phyloP scores from a whole-genome alignment of 1,140 invertebrate genomes.

The Procambarus virginalis region DNA sequence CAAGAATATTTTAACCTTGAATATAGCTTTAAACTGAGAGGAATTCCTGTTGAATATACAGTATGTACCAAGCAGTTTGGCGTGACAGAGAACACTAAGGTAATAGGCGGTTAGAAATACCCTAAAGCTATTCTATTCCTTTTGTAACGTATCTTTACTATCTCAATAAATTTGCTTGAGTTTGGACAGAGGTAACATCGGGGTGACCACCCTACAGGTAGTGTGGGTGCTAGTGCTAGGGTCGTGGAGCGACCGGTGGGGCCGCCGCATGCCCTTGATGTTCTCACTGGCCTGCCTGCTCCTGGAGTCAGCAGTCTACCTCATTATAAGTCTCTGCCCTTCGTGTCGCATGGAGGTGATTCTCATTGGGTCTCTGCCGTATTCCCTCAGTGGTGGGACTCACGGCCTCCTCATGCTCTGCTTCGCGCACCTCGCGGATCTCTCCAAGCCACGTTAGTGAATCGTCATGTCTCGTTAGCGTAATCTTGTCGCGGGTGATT shows the following conservation, averaged over 20 bases:
- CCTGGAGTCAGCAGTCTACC: constrained; percentile 27
- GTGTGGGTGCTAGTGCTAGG: constrained; percentile 52
- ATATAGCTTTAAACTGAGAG: too few species aligned
- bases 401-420: constrained; percentile 59
- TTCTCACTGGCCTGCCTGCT: constrained; percentile 30
- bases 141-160: too few species aligned
- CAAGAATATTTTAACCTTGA: too few species aligned
- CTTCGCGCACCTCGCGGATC: constrained; percentile 56
- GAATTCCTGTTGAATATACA: too few species aligned
- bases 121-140: too few species aligned
- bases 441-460: constrained; percentile 29
- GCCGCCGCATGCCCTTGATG: constrained; percentile 40
- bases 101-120: too few species aligned
- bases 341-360: constrained; percentile 25
- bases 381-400: constrained; percentile 42
- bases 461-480: too few species aligned
- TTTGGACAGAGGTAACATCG: too few species aligned
- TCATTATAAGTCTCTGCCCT: constrained; percentile 9
- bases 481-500: too few species aligned
- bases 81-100: too few species aligned
- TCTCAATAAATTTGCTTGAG: too few species aligned
- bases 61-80: too few species aligned
- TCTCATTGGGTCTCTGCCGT: constrained; percentile 37
- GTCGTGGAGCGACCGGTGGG: constrained; percentile 53
- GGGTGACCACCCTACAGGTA: neutral